Base-by-base conservation (phyloP, 2,888 invertebrate genomes). In the Amaurobius ferox region DNA sequence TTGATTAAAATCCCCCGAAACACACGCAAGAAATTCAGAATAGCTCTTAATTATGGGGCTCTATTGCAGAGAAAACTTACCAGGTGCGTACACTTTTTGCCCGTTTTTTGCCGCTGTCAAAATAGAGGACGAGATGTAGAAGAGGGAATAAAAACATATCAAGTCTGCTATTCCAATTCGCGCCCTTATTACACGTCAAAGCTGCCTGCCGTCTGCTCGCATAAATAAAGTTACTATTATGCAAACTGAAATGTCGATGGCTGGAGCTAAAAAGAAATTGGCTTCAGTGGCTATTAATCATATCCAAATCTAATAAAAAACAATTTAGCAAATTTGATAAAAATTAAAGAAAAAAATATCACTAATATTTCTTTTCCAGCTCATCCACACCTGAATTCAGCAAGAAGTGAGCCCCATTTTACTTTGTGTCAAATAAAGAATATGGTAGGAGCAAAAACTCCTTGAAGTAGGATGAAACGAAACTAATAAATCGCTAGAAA, bases 1-100 rank as follows among this genome's bases (percentile, higher is more conserved):
- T 86, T 86, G 86, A 86, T 86, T 86, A 86, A 86, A 86, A 86
- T 79, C 79, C 55, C 64, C 73, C 79, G 79, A 86, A 86, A 86
- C 70, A 86, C 79, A 86, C 79, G 86, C 86, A 86, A 86, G 86
- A 79, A 86, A 86, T 86, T 44, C 74, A 73, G 72, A 86, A 79
- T 78, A 40, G 86, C 79, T 86, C 71, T 78, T 86, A 86, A 86
- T 86, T 86, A 86, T 86, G 55, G 29, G 74, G 86, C 71, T 85
- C 85, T 77, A 77, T 85, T 78, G 68, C 85, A 78, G 61, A 19
- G 83, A 83, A 83, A 83, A 77, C 71, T 83, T 40, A 77, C 83
- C 83, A 83, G 83, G 83, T 83, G 83, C 83, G 77, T 71, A 66
- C 72, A 55, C 44, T 80, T 74, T 74, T 74, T 67, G 32, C 29